phyloP scores from a whole-genome alignment of 2,797 vertebrate species.

The Myotis myotis region DNA sequence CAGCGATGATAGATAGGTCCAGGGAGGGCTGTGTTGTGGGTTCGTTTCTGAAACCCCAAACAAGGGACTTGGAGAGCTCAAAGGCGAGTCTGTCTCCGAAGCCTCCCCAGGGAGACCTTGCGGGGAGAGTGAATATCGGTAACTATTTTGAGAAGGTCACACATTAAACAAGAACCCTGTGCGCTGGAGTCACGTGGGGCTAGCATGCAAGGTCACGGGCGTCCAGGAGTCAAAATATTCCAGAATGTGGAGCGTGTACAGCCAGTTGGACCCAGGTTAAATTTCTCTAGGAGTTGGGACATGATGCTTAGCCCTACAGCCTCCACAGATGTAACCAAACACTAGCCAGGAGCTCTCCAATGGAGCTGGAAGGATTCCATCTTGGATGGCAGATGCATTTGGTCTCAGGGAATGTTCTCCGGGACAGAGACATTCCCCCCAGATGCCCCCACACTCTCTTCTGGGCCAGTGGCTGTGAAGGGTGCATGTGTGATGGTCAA shows the following conservation, averaged over 20 bases:
- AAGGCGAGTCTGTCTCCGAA: slow-evolving; percentile 59
- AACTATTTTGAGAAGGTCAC: slow-evolving; percentile 51
- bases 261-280: not conserved
- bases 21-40: slow-evolving; percentile 7
- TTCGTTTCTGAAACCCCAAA: slow-evolving; percentile 51
- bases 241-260: not conserved
- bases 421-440: not conserved
- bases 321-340: not conserved
- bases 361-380: not conserved
- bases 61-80: slow-evolving; percentile 55
- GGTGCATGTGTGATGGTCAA: not conserved
- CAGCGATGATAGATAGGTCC: slow-evolving; percentile 64
- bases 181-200: not conserved
- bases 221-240: slow-evolving; percentile 8
- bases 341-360: not conserved
- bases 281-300: slow-evolving; percentile 21
- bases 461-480: not conserved
- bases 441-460: not conserved
- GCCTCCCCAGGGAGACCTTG: slow-evolving; percentile 30
- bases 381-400: not conserved
- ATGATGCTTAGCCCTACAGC: not conserved
- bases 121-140: slow-evolving; percentile 19
- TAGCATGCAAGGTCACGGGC: not conserved
- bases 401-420: not conserved
- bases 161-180: slow-evolving; percentile 26